phyloP scores from a whole-genome alignment of 2,113 vertebrate genomes.

The Tachycineta bicolor region DNA sequence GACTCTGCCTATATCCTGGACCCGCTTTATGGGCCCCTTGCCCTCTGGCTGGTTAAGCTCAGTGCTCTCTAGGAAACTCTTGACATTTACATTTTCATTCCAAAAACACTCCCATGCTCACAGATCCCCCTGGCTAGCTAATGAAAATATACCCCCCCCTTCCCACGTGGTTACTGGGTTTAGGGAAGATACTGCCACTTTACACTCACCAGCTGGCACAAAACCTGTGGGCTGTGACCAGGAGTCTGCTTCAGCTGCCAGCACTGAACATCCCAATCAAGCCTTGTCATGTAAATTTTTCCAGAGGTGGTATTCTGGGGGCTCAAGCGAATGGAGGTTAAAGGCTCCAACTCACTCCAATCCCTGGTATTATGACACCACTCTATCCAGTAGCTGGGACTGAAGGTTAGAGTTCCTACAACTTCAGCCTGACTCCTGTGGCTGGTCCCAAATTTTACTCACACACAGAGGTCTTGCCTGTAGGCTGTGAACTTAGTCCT shows the following conservation, averaged over 20 bases:
- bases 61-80: background rate
- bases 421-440: background rate
- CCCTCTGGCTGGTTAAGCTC: background rate
- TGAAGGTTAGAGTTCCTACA: background rate
- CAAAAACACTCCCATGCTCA: background rate
- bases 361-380: background rate
- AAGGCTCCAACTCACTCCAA: background rate
- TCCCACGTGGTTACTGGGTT: rapidly evolving
- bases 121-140: background rate
- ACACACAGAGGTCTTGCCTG: background rate
- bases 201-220: background rate
- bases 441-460: background rate
- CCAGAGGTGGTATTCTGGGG: background rate
- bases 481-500: background rate
- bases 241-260: background rate
- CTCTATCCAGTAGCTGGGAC: background rate
- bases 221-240: background rate
- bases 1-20: background rate
- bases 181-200: background rate
- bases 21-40: background rate
- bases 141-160: background rate
- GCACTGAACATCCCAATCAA: rapidly evolving
- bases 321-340: background rate
- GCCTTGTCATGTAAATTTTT: background rate
- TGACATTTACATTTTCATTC: background rate